Conservation (phyloP, 92 coral and sea anemone genomes). For the Phymanthus crucifer region DNA sequence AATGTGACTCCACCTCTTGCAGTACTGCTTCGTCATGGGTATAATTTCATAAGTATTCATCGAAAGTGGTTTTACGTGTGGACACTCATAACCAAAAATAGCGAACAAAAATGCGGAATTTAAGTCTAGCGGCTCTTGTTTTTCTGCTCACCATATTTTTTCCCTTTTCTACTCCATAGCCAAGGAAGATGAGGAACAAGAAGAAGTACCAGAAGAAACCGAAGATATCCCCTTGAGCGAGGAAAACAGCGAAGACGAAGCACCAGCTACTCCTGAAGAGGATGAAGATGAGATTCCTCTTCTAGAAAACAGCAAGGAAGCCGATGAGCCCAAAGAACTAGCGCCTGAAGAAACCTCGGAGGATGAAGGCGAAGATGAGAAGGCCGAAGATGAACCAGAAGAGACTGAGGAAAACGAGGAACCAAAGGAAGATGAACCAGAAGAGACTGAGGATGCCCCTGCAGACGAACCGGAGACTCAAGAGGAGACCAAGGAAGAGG, state of each 20-base stretch:
- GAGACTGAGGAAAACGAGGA: background rate
- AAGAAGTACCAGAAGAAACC: constrained; percentile 3
- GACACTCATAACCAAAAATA: too few species aligned
- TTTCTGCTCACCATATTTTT: background rate
- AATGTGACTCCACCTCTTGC: background rate
- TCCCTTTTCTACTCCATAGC: background rate
- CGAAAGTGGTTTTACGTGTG: too few species aligned
- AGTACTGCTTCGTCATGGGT: too few species aligned
- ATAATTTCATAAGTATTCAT: too few species aligned
- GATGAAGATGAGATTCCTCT: background rate
- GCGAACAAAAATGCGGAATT: too few species aligned
- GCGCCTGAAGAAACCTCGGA: constrained; percentile 20
- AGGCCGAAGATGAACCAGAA: background rate
- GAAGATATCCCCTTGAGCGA: constrained; percentile 2
- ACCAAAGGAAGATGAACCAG: constrained; percentile 3
- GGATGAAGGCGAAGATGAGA: constrained; percentile 12
- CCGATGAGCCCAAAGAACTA: constrained; percentile 2
- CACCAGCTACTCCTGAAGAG: constrained; percentile 39
- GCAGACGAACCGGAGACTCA: background rate
- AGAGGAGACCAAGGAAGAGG: background rate
- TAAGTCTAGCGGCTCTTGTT: too few species aligned
- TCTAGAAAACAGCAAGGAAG: background rate
- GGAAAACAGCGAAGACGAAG: constrained; percentile 23
- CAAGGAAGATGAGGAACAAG: background rate
- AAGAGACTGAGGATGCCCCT: background rate